A percentile compares a stretch with the other conserved stretches of the same genome.
Conservation (phyloP, 1,140 invertebrate species). For the Spodoptera litura region DNA sequence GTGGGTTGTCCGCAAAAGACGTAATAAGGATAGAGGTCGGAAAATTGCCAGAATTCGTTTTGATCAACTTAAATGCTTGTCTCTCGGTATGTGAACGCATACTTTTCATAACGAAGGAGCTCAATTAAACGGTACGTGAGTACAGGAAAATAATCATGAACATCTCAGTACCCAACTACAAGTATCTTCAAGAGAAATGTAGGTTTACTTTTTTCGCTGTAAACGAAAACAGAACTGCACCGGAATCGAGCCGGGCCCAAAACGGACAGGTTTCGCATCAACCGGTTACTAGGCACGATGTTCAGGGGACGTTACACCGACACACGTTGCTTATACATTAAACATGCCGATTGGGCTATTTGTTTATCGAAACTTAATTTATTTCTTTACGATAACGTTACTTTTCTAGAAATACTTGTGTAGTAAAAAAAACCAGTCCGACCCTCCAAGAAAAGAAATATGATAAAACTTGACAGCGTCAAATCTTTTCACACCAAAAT, state of each 20-base stretch:
- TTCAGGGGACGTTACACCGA: slow-evolving; percentile 45
- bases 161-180: neutral
- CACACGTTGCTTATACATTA: slow-evolving; percentile 35
- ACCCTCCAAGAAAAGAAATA: neutral
- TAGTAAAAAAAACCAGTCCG: neutral
- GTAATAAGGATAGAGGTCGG: too few species aligned
- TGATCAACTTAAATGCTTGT: too few species aligned
- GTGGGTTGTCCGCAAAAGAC: too few species aligned
- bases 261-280: slow-evolving; percentile 64
- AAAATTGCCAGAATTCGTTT: too few species aligned
- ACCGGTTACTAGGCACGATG: slow-evolving; percentile 60
- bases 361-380: slow-evolving; percentile 3
- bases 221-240: slow-evolving; percentile 32
- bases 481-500: too few species aligned
- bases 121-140: too few species aligned
- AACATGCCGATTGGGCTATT: slow-evolving; percentile 15
- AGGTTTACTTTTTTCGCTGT: slow-evolving; percentile 29
- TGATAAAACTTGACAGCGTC: too few species aligned
- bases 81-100: too few species aligned
- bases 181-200: slow-evolving; percentile 17
- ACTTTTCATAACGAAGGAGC: too few species aligned
- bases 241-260: slow-evolving; percentile 56
- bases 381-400: neutral
- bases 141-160: neutral
- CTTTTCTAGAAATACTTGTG: too few species aligned